Evolutionary conservation across 2,888 invertebrate species (phyloP).

Genomic region (Cephus spinipes): DNA sequence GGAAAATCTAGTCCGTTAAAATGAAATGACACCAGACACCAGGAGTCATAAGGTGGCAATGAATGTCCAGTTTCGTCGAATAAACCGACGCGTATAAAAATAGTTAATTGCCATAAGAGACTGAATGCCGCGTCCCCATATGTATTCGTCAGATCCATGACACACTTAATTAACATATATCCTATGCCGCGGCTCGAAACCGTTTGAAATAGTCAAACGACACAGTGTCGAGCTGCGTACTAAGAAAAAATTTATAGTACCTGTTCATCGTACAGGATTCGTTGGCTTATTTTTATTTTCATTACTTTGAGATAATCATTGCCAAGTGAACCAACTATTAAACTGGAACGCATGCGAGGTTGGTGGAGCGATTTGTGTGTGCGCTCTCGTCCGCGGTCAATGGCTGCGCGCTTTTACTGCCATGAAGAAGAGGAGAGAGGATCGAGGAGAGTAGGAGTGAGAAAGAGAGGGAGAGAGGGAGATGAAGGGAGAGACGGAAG

Average conservation of each 20-base stretch:
- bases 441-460: conserved; percentile 22
- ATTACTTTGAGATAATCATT: not conserved
- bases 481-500: not conserved
- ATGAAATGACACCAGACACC: not conserved
- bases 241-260: not conserved
- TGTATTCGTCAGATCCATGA: not conserved
- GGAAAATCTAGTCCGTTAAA: not conserved
- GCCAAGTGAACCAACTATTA: not conserved
- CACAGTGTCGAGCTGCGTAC: not conserved
- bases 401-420: conserved; percentile 13
- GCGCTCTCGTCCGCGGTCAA: conserved; percentile 16
- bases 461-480: conserved; percentile 32
- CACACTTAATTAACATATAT: not conserved
- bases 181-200: not conserved
- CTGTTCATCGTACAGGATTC: not conserved
- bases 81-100: not conserved
- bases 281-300: not conserved
- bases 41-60: not conserved
- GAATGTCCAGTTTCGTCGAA: not conserved
- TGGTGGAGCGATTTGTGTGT: not conserved
- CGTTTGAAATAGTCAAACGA: not conserved
- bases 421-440: conserved; percentile 24
- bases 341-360: not conserved
- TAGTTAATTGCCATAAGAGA: not conserved
- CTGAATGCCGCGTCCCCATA: not conserved